phyloP scores from a whole-genome alignment of 2,797 vertebrate species.

The Hemibagrus guttatus region DNA sequence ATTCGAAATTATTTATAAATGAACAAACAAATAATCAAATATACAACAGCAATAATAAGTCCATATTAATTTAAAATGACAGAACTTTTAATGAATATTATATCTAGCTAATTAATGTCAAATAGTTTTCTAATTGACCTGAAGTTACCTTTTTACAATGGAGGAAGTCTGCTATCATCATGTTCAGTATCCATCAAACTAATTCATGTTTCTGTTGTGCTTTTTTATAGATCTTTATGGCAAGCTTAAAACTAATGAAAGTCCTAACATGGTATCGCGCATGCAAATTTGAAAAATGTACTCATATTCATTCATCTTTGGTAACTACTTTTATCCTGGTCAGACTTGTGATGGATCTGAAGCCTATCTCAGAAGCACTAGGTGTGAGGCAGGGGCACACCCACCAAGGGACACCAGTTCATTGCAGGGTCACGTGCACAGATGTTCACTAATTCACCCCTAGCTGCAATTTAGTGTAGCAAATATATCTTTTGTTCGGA shows the following conservation, averaged over 20 bases:
- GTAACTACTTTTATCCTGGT: neutral
- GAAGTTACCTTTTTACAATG: constrained; percentile 9
- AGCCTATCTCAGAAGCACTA: neutral
- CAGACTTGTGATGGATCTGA: neutral
- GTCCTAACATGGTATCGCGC: neutral
- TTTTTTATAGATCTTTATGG: neutral
- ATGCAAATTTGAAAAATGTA: neutral
- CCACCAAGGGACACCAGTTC: neutral
- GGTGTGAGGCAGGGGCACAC: neutral
- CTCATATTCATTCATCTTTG: neutral
- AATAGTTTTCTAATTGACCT: neutral
- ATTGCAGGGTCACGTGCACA: neutral
- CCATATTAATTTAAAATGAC: neutral
- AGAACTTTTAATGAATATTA: neutral
- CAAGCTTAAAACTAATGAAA: neutral
- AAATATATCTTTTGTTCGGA: neutral
- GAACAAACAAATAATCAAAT: neutral
- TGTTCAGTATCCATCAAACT: neutral
- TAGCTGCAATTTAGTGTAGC: neutral
- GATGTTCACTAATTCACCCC: neutral
- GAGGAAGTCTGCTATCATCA: constrained; percentile 3
- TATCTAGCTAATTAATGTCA: neutral
- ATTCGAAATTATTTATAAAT: neutral
- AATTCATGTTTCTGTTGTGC: neutral
- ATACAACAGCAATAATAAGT: neutral